phyloP scores from a whole-genome alignment of 2,113 vertebrate species.

The Ciconia stormi region DNA sequence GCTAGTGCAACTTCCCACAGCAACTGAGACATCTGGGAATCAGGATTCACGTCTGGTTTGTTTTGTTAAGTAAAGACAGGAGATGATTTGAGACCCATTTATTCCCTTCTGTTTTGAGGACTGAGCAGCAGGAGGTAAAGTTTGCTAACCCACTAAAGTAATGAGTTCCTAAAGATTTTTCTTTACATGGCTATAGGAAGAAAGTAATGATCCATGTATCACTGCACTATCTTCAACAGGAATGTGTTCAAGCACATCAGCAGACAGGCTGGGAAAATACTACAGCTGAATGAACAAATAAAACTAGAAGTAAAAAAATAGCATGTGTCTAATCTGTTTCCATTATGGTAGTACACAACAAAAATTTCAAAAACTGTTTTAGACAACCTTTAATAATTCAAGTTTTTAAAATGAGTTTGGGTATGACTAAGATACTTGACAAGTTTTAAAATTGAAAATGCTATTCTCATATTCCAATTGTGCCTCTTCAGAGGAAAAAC shows the following conservation, averaged over 20 bases:
- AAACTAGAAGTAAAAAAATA: neutral
- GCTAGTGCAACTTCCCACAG: neutral
- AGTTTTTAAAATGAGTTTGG: neutral
- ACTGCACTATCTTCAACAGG: neutral
- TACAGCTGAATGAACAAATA: neutral
- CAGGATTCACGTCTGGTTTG: neutral
- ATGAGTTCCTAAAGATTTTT: neutral
- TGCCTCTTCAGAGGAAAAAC: neutral
- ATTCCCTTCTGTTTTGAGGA: neutral
- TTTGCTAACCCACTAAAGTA: neutral
- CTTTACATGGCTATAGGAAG: slow-evolving; percentile 7
- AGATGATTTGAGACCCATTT: neutral
- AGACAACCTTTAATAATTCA: neutral
- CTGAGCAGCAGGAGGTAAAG: neutral
- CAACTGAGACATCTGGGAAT: neutral
- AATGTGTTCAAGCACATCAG: neutral
- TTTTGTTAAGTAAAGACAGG: neutral
- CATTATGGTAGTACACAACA: neutral
- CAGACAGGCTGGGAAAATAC: neutral
- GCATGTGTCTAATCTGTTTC: neutral
- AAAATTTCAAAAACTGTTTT: neutral
- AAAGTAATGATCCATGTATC: slow-evolving; percentile 9
- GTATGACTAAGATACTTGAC: neutral
- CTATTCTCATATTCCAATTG: neutral
- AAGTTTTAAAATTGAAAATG: neutral